Evolutionary conservation across 2,888 invertebrate genomes (phyloP).

Genomic region (Pelosia muscerda): DNA sequence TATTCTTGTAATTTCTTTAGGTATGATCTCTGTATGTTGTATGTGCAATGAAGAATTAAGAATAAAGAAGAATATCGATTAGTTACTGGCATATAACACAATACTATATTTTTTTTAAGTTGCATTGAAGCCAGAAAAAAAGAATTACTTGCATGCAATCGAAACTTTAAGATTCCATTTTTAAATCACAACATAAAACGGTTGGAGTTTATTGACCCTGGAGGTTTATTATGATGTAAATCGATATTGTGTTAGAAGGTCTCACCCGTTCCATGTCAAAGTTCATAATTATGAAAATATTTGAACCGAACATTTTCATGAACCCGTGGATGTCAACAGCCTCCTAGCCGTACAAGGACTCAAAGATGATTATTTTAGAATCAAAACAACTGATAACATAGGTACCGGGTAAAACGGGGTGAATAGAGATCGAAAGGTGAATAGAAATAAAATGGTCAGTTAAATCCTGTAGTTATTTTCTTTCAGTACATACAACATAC

Average conservation of each 20-base stretch:
- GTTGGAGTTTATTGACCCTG: slow-evolving; percentile 37
- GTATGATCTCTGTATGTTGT: too few relatives aligned
- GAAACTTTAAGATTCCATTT: slow-evolving; percentile 18
- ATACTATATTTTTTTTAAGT: too few relatives aligned
- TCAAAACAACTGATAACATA: not conserved
- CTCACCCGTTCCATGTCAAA: slow-evolving; percentile 14
- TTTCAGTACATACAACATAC: too few relatives aligned
- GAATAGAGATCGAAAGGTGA: too few relatives aligned
- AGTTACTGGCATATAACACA: too few relatives aligned
- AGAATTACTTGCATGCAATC: slow-evolving; percentile 7
- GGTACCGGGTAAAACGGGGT: too few relatives aligned
- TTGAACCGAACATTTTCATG: not conserved
- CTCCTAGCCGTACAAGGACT: not conserved
- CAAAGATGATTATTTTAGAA: not conserved
- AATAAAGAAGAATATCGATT: too few relatives aligned
- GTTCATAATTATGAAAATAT: slow-evolving; percentile 10
- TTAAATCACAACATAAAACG: slow-evolving; percentile 25
- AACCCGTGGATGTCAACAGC: not conserved
- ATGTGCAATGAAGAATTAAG: too few relatives aligned
- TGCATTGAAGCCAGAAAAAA: too few relatives aligned
- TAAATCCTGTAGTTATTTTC: too few relatives aligned
- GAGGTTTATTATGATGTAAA: slow-evolving; percentile 38
- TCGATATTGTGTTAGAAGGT: slow-evolving; percentile 34
- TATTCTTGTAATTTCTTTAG: too few relatives aligned
- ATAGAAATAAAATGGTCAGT: too few relatives aligned